Base-by-base conservation (phyloP, 1,140 invertebrate genomes). In the Capitella teleta region DNA sequence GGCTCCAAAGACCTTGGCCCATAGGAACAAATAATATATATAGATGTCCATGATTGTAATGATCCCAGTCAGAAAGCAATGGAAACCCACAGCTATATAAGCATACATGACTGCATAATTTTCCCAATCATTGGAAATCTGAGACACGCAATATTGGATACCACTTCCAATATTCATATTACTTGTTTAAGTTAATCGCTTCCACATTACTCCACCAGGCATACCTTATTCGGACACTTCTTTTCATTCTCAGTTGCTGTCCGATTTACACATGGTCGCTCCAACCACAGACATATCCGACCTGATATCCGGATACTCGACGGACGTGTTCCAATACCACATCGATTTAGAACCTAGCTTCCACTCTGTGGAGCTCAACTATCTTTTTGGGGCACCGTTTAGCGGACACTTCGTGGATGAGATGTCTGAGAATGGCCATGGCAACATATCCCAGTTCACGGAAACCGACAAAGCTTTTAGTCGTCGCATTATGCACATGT, bases 401-500 rank as follows among this genome's bases (percentile, higher is more conserved):
- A 44, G 37, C 49, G 49, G 49, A 16, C 21, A 28, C 14, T 28
- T 44, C 12, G 49, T 24, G 38, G 49, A 51, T 28, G 49, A 51
- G 26, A 26, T 44, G 37, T 6, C 5, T n/a, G 21, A 19, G 24
- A 40, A 21, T 19, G 38, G 38, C 8, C n/a, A 8, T 3, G 23
- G 34, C 25, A n/a, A 18, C 14, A 24, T 10, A 6, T 10, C 16
- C 21, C 30, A 51, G 16, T 37, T 24, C n/a, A 23, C 18, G 12
- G 24, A n/a, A 14, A 26, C 16, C 12, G 38, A 23, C 38, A 42
- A 21, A 36, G 56, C 62, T 30, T 65, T 75, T 21, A 73, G 71
- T 50, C 56, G 63, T 23, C 54, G 61, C 8, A 57, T 73, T 53
- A 75, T 76, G 59, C 63, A 58, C 10, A 44, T 75, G 8, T 73